A percentile compares a stretch with the other conserved stretches of the same genome.
phyloP scores from a whole-genome alignment of 2,888 invertebrate species.

The Heliconius erato region DNA sequence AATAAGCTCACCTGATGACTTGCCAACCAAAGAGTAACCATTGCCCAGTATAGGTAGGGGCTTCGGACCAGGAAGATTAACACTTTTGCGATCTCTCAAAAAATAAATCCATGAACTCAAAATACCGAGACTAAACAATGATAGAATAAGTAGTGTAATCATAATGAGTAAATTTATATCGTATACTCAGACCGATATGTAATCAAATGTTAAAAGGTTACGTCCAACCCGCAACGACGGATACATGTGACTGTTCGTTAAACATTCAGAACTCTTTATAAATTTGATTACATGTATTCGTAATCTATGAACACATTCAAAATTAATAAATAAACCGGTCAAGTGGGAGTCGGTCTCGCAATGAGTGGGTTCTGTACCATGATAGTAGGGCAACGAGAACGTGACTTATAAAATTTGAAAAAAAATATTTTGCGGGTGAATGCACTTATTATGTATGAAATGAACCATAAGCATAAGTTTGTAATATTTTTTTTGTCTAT shows the following conservation, averaged over 20 bases:
- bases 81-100: slow-evolving; percentile 55
- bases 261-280: background rate
- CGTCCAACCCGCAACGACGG: background rate
- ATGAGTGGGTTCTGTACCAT: background rate
- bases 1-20: slow-evolving; percentile 49
- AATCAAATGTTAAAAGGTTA: background rate
- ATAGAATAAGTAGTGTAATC: slow-evolving; percentile 49
- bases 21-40: slow-evolving; percentile 69
- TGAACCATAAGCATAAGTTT: too few species aligned
- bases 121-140: slow-evolving; percentile 42
- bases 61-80: slow-evolving; percentile 66
- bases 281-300: background rate
- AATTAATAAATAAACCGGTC: background rate
- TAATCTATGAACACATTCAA: background rate
- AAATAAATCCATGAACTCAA: slow-evolving; percentile 65
- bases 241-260: background rate
- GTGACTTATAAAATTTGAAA: background rate
- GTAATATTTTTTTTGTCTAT: too few species aligned
- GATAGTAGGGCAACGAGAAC: background rate
- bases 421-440: too few species aligned
- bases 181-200: background rate
- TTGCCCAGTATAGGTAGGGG: slow-evolving; percentile 82
- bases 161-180: slow-evolving; percentile 37
- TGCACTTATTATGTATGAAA: too few species aligned
- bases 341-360: background rate